Evolutionary conservation across 2,113 vertebrate species (phyloP).

Genomic region (Eurystomus gularis): DNA sequence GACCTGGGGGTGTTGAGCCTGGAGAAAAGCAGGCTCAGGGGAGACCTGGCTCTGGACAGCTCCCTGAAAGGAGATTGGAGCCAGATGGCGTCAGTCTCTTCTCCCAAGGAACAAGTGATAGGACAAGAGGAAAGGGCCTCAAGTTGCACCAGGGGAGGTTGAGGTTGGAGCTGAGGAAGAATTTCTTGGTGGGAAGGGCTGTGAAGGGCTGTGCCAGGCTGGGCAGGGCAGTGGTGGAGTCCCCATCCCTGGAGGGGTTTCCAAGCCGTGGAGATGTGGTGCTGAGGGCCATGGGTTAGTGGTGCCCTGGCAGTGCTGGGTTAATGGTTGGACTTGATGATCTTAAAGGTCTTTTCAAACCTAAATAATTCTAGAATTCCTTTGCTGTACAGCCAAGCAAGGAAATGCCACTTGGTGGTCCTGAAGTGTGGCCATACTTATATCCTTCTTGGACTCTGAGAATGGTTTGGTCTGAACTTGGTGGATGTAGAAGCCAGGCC

Average conservation of each 20-base stretch:
- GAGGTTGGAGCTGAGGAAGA: too few species aligned
- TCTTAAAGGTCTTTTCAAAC: not conserved
- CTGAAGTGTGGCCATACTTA: fast-evolving
- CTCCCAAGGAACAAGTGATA: not conserved
- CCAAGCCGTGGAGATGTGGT: not conserved
- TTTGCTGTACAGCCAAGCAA: not conserved
- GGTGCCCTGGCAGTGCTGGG: not conserved
- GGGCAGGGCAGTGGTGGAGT: not conserved
- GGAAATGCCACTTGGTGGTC: not conserved
- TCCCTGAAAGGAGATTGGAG: not conserved
- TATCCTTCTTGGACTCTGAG: not conserved
- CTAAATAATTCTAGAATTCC: not conserved
- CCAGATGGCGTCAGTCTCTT: not conserved
- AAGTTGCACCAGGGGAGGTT: not conserved
- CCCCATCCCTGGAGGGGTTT: not conserved
- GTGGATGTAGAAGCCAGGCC: not conserved
- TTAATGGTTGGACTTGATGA: not conserved
- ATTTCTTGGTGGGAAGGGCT: not conserved
- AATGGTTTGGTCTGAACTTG: fast-evolving
- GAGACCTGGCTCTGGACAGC: not conserved
- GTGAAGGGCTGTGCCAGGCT: not conserved
- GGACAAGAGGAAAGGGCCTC: not conserved
- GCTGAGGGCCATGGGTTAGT: not conserved
- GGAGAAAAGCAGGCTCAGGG: not conserved
- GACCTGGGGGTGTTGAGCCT: not conserved